Base-by-base conservation (phyloP, 1,140 invertebrate genomes). In the Calliopsis andreniformis region DNA sequence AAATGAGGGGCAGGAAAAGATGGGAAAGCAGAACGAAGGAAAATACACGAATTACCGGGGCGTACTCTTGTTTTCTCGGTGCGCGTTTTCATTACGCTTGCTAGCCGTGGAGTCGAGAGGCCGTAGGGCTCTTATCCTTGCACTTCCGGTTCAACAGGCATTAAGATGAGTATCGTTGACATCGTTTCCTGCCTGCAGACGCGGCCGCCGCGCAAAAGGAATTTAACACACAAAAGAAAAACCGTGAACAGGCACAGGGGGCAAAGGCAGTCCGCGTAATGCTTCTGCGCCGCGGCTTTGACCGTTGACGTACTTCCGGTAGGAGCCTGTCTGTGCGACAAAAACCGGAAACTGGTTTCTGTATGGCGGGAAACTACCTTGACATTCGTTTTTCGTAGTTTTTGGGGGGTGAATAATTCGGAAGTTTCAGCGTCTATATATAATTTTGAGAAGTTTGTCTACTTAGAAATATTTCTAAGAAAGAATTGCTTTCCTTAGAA, bases 141-240 rank as follows among this genome's bases (percentile, higher is more conserved):
- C 79, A 84, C 79, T 88, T 85, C 79, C 80, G 78, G 86, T 84
- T 85, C 82, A 84, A 83, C 81, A 75, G 79, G 82, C 86, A 88
- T 89, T 87, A 87, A 88, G 88, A 88, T 85, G 85, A 89, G 86
- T 88, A 89, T 88, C 87, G 86, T 88, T 88, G 88, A 89, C 88
- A 89, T 81, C 85, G 84, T 89, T 89, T 79, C 80, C 80, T 61
- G 75, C 56, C 64, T 58, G 71, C 67, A 87, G 75, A 85, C 67
- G 59, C 59, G 32, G 62, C 35, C 59, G 53, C 49, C 68, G 70
- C 79, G 78, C 55, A 49, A 63, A 58, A 78, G 79, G 62, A 76
- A 82, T 70, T 82, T 81, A 79, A 75, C 80, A 62, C 78, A 83
- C 76, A 55, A 79, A 78, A 79, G 63, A 73, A 76, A 61, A 61